Conservation (phyloP, 92 coral and sea anemone species). For the Epizoanthus stellaris region DNA sequence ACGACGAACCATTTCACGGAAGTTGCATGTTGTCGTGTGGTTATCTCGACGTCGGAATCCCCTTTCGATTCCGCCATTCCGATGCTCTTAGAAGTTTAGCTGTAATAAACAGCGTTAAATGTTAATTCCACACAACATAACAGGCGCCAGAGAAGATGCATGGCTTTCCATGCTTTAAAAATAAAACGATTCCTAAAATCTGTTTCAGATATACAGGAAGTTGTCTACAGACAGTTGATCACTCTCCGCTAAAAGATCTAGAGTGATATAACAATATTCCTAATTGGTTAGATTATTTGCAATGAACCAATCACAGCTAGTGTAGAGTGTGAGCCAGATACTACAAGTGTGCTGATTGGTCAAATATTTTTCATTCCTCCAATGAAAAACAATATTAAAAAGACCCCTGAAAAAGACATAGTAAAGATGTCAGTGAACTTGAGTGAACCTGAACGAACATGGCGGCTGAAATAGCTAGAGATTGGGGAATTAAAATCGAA, state of each 20-base stretch:
- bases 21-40: not conserved
- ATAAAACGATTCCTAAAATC: too few species aligned
- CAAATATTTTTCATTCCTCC: slow-evolving; percentile 24
- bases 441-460: slow-evolving; percentile 60
- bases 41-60: slow-evolving; percentile 10
- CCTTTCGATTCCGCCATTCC: slow-evolving; percentile 25
- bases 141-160: too few species aligned
- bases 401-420: not conserved
- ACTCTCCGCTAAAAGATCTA: too few species aligned
- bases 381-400: slow-evolving; percentile 49
- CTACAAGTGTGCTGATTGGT: slow-evolving; percentile 37
- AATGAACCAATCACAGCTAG: slow-evolving; percentile 12
- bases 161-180: too few species aligned
- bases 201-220: not conserved
- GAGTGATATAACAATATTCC: slow-evolving; percentile 9
- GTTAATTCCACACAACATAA: not conserved
- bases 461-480: slow-evolving; percentile 88
- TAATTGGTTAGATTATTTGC: slow-evolving; percentile 35
- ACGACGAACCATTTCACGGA: not conserved
- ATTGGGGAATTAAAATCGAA: slow-evolving; percentile 59
- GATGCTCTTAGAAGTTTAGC: too few species aligned
- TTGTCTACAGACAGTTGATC: too few species aligned
- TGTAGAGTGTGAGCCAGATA: not conserved
- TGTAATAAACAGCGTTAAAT: not conserved
- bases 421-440: slow-evolving; percentile 24